Conservation (phyloP, 2,888 invertebrate genomes). For the Melinaea menophilus region DNA sequence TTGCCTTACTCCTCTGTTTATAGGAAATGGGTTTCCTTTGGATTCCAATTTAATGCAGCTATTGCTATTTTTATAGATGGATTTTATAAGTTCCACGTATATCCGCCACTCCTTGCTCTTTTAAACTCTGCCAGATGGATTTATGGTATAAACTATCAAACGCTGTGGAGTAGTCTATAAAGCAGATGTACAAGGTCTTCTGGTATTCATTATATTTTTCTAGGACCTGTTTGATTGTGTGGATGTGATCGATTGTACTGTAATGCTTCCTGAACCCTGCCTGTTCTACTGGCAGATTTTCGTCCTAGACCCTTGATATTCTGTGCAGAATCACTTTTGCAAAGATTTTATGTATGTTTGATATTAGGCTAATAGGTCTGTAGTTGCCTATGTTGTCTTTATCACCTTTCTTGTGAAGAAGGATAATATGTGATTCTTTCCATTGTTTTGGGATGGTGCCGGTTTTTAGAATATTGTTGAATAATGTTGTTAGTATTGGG, state of each 20-base stretch:
- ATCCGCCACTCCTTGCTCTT: too few relatives aligned
- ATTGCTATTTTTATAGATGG: neutral
- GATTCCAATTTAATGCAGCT: conserved; percentile 10
- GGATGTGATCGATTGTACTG: conserved; percentile 29
- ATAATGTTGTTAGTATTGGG: conserved; percentile 12
- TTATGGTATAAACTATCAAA: too few relatives aligned
- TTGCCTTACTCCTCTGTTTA: conserved; percentile 9
- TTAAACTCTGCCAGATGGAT: too few relatives aligned
- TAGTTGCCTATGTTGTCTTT: conserved; percentile 28
- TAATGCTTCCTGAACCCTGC: conserved; percentile 30
- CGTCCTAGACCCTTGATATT: too few relatives aligned
- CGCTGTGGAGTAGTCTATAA: conserved; percentile 20
- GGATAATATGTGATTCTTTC: conserved; percentile 29
- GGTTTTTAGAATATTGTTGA: conserved; percentile 29
- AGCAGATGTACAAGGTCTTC: conserved; percentile 21
- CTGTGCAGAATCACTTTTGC: too few relatives aligned
- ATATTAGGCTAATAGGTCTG: conserved; percentile 29
- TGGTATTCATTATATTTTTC: conserved; percentile 13
- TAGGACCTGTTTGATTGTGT: conserved; percentile 23
- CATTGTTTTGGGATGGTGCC: conserved; percentile 24
- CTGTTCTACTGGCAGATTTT: too few relatives aligned
- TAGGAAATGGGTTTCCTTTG: neutral
- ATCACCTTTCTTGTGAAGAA: conserved; percentile 31
- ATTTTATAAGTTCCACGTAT: too few relatives aligned
- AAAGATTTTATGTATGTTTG: conserved; percentile 29